Conservation (phyloP, 2,888 invertebrate genomes). For the Acrobeloides nanus region DNA sequence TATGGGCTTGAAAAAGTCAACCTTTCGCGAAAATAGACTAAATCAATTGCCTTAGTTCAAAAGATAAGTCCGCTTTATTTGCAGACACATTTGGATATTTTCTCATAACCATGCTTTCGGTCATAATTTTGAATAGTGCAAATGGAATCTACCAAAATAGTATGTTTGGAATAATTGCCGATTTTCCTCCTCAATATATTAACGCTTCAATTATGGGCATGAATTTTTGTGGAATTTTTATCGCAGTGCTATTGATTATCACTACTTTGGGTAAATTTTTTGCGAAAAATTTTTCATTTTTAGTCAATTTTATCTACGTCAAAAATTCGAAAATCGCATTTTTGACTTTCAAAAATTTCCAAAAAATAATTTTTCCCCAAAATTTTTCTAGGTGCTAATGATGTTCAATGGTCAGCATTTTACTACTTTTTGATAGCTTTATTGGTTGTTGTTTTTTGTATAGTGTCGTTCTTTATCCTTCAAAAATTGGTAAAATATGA, state of each 20-base stretch:
- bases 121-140: slow-evolving; percentile 63
- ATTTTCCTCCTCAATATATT: slow-evolving; percentile 73
- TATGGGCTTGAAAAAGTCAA: too few relatives aligned
- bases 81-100: slow-evolving; percentile 36
- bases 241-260: slow-evolving; percentile 45
- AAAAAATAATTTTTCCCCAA: too few relatives aligned
- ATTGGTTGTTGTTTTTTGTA: slow-evolving; percentile 78
- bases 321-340: too few relatives aligned
- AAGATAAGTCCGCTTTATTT: too few relatives aligned
- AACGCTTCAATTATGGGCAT: slow-evolving; percentile 76
- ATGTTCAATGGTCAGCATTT: slow-evolving; percentile 66
- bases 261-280: slow-evolving; percentile 36
- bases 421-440: slow-evolving; percentile 94
- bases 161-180: slow-evolving; percentile 87
- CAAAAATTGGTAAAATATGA: slow-evolving; percentile 65
- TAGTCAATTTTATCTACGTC: slow-evolving; percentile 8
- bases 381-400: slow-evolving; percentile 19
- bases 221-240: slow-evolving; percentile 53
- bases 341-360: too few relatives aligned
- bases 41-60: too few relatives aligned
- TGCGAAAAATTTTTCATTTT: background rate
- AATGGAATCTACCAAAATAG: slow-evolving; percentile 88
- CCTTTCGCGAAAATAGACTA: too few relatives aligned
- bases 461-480: slow-evolving; percentile 83
- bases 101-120: slow-evolving; percentile 56